phyloP scores from a whole-genome alignment of 2,888 invertebrate genomes.

The Himalopsyche japonica region DNA sequence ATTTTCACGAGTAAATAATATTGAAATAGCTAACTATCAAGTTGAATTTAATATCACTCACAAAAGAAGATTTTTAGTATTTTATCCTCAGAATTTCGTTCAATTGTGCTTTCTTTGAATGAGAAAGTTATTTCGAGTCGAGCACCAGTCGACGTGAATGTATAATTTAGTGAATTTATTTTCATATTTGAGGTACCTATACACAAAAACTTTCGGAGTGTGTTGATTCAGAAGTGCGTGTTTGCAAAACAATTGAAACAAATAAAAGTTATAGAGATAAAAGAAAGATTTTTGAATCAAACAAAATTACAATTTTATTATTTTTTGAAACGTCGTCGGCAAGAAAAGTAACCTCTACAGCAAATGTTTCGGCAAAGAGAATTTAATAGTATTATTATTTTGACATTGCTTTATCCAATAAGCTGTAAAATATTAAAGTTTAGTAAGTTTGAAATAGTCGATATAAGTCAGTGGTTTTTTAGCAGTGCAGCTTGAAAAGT shows the following conservation, averaged over 20 bases:
- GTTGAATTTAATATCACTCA: not conserved
- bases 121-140: not conserved
- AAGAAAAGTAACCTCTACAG: not conserved
- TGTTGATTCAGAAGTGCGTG: not conserved
- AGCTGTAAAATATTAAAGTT: no score
- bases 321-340: not conserved
- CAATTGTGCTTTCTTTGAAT: not conserved
- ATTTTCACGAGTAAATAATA: not conserved
- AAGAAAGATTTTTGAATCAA: not conserved
- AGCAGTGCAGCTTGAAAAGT: no score
- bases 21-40: not conserved
- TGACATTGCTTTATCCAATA: no score
- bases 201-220: not conserved
- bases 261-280: not conserved
- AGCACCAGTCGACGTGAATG: not conserved
- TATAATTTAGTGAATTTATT: not conserved
- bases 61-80: not conserved
- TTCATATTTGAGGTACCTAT: no score
- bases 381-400: no score
- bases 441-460: no score
- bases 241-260: conserved; percentile 2
- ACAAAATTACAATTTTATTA: not conserved
- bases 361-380: no score
- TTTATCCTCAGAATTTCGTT: not conserved
- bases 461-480: no score